Conservation (phyloP, 2,888 invertebrate species). For the Drosophila birchii region DNA sequence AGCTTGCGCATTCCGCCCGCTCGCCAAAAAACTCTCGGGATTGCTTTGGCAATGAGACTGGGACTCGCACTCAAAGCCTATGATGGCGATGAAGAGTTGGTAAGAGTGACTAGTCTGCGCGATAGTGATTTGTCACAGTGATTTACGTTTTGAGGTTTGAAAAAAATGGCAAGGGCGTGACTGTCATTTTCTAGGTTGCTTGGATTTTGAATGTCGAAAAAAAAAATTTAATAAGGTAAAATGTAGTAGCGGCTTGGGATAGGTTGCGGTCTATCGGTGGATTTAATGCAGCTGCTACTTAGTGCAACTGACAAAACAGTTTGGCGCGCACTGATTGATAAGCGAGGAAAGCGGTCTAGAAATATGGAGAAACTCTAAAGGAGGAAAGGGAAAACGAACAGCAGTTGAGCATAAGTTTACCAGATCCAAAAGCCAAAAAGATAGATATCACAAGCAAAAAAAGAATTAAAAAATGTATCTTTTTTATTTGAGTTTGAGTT, state of each 20-base stretch:
- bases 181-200: constrained; percentile 5
- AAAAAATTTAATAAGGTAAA: background rate
- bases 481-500: no score
- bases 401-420: constrained; percentile 45
- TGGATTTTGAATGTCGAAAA: background rate
- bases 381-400: background rate
- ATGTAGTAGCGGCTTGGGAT: constrained; percentile 35
- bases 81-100: background rate
- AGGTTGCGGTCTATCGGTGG: constrained; percentile 39
- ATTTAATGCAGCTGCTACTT: constrained; percentile 73
- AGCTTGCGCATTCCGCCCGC: constrained; percentile 51
- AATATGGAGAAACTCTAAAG: background rate
- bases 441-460: background rate
- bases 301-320: constrained; percentile 77
- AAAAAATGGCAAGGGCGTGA: constrained; percentile 7
- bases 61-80: constrained; percentile 8
- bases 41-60: constrained; percentile 16
- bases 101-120: constrained; percentile 11
- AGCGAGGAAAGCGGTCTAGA: constrained; percentile 54
- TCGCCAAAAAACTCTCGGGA: constrained; percentile 10
- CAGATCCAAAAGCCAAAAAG: constrained; percentile 24
- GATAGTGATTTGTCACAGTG: constrained; percentile 63
- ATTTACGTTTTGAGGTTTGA: constrained; percentile 50
- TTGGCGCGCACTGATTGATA: constrained; percentile 81
- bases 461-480: background rate